Percentiles rank a stretch among this genome's conserved stretches.
These are phyloP conservation scores for Stichodactyla mertensii DNA, from an alignment of 64 coral and sea anemone species.

Conservation along the genomic window DNA sequence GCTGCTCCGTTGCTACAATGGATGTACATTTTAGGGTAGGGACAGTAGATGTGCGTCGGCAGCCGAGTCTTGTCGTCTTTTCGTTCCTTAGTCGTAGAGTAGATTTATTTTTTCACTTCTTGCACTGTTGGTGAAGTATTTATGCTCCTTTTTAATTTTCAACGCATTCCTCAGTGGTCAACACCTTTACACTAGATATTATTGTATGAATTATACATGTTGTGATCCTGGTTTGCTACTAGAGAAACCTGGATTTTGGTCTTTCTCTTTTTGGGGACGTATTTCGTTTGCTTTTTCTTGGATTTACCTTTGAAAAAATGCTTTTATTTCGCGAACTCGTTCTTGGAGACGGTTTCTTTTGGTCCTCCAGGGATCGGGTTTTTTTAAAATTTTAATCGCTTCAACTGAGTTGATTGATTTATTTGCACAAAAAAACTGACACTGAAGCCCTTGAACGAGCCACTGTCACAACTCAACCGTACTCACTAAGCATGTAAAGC, in stretches of 20 bases:
- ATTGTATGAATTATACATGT: neutral
- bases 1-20: no score
- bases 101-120: no score
- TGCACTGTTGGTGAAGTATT: no score
- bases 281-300: neutral
- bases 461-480: neutral
- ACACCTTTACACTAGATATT: no score
- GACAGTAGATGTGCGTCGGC: no score
- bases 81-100: no score
- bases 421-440: neutral
- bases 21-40: no score
- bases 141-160: no score
- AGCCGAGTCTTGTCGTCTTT: no score
- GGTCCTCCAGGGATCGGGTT: neutral
- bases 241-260: no score
- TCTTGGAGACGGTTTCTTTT: neutral
- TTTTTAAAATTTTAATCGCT: neutral
- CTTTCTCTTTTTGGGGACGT: no score
- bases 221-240: neutral
- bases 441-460: neutral
- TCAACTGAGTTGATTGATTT: neutral
- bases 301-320: neutral
- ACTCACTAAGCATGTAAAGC: slow-evolving; percentile 5
- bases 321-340: neutral
- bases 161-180: no score